Conservation (phyloP, 1,140 invertebrate species). For the Plectus sambesii region DNA sequence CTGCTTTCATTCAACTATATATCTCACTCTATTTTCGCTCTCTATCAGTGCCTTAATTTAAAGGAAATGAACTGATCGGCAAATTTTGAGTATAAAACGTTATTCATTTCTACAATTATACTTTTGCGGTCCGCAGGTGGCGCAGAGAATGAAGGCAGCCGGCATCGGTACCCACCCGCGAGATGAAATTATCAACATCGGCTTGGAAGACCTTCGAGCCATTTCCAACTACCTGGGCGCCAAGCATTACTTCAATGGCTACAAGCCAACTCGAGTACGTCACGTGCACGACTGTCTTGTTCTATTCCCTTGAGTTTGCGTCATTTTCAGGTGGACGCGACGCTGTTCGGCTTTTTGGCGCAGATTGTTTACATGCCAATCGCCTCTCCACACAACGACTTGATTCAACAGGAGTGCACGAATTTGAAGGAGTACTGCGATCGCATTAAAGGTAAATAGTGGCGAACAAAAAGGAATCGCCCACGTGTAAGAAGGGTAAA, state of each 20-base stretch:
- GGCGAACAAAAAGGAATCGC: not conserved
- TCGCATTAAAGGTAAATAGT: conserved; percentile 18
- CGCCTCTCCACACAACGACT: conserved; percentile 26
- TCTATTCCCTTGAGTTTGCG: not conserved
- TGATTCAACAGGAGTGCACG: conserved; percentile 22
- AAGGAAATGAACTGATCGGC: too few species aligned
- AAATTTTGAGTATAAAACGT: too few species aligned
- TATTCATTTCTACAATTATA: too few species aligned
- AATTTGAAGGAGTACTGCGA: conserved; percentile 27
- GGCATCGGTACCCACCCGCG: conserved; percentile 77
- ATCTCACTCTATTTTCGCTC: too few species aligned
- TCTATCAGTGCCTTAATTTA: too few species aligned
- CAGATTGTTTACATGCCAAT: conserved; percentile 35
- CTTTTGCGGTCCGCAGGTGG: too few species aligned
- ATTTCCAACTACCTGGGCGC: conserved; percentile 74
- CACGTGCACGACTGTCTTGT: too few species aligned
- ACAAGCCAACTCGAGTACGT: conserved; percentile 69
- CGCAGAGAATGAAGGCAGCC: too few species aligned
- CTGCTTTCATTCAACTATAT: too few species aligned
- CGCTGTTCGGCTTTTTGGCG: conserved; percentile 24
- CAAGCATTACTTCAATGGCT: conserved; percentile 85
- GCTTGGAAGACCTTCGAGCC: conserved; percentile 74
- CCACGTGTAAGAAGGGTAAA: too few species aligned
- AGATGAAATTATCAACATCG: conserved; percentile 77
- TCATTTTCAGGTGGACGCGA: conserved; percentile 29